Evolutionary conservation across 2,888 invertebrate species (phyloP), one percentile per base, ranked within the genome.

Genomic region (Perithous albicinctus): DNA sequence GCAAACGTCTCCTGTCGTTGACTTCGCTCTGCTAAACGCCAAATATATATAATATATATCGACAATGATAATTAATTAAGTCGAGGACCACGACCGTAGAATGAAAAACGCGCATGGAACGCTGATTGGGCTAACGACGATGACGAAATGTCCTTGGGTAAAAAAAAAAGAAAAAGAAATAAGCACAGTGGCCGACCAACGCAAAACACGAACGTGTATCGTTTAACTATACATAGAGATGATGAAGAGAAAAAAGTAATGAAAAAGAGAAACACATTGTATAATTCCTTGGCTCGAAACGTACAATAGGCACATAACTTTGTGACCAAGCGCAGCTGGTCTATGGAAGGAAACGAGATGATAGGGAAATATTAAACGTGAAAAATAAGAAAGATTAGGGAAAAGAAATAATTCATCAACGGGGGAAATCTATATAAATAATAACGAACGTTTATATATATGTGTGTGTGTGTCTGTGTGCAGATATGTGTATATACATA

Each of bases 241-340:
- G 12, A 59, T 32, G 8, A 32, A 8, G 15, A 35, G 12, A 35
- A 15, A 32, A 59, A 74, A 78, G 20, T 48, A 67, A 64, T 32
- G 75, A 61, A 41, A 77, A 51, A 70, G 64, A 61, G 23, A 73
- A 70, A 78, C 66, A 29, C 76, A 84, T 84, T 85, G 84, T 82
- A 83, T 84, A 85, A 86, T 85, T 84, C 73, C 80, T 78, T 84
- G 86, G 84, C 86, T 87, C 84, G 85, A 86, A 87, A 84, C 87
- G 86, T 88, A 88, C 87, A 86, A 86, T 84, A 85, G 86, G 84
- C 86, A 86, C 82, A 85, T 74, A 69, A 82, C 38, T 75, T 85
- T 87, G 83, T 85, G 86, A 85, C 79, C 84, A 87, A 77, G 83
- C 85, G 84, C 83, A 75, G 82, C 83, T 78, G 82, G 73, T 56